phyloP scores from a whole-genome alignment of 2,113 vertebrate species.

The Suncus etruscus region DNA sequence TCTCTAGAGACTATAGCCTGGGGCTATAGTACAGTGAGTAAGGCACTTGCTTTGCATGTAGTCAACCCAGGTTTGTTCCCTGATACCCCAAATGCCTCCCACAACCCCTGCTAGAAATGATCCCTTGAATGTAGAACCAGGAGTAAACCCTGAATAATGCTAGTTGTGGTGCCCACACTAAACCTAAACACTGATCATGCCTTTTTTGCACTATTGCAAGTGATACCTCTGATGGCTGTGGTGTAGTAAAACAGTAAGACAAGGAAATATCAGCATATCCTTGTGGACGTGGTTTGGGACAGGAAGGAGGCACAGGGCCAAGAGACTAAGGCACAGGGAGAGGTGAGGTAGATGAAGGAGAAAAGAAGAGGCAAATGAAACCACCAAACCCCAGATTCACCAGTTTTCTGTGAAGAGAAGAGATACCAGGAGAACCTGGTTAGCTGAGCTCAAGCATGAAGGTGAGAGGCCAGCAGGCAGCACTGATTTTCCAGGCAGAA shows the following conservation, averaged over 20 bases:
- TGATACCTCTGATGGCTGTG: no score
- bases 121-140: no score
- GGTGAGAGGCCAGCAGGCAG: neutral
- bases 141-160: no score
- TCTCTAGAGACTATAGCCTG: neutral
- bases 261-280: neutral
- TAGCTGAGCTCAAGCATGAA: accelerated
- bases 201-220: neutral
- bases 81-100: no score
- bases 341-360: neutral
- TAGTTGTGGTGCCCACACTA: no score
- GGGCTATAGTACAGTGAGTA: no score
- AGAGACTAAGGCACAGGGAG: neutral
- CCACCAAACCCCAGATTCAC: neutral
- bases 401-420: neutral
- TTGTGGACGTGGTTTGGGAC: no score
- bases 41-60: no score
- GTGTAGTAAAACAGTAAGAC: neutral
- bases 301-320: no score
- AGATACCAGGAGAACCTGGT: neutral
- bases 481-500: neutral
- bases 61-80: no score
- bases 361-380: neutral
- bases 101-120: no score
- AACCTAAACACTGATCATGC: no score